Evolutionary conservation across 2,797 vertebrate genomes (phyloP).

Genomic region (Erethizon dorsatum): DNA sequence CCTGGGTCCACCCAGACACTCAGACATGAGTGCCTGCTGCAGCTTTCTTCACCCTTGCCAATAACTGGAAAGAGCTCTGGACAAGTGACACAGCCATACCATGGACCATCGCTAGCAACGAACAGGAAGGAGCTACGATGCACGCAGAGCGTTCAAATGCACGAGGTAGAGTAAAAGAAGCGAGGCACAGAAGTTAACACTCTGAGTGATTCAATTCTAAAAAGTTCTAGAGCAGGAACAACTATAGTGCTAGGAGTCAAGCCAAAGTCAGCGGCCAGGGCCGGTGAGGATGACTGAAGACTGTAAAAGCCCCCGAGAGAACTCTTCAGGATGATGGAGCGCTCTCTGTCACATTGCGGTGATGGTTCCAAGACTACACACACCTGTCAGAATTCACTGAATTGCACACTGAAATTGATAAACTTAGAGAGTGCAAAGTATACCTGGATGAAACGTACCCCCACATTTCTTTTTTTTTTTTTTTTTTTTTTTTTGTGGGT

Average conservation of each 20-base stretch:
- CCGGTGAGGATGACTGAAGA: fast-evolving
- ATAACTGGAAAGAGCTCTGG: neutral
- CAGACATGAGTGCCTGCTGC: too few species aligned
- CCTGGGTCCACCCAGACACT: neutral
- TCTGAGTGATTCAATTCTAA: neutral
- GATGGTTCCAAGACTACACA: fast-evolving
- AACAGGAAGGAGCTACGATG: neutral
- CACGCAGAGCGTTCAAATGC: neutral
- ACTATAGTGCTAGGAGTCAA: neutral
- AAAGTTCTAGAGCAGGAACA: neutral
- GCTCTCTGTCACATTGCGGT: fast-evolving
- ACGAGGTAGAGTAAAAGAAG: neutral
- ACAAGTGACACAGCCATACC: fast-evolving
- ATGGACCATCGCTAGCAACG: neutral
- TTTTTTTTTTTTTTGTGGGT: too few species aligned
- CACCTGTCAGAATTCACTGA: neutral
- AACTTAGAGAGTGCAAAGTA: neutral
- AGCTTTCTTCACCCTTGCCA: neutral
- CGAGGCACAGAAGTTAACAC: neutral
- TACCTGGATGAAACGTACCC: neutral
- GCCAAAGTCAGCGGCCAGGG: neutral
- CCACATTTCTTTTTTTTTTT: too few species aligned
- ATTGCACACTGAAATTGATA: neutral
- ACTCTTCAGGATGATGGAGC: neutral
- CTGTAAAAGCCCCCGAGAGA: fast-evolving